Evolutionary conservation across 2,113 vertebrate genomes (phyloP), one percentile per base, ranked within the genome.

Genomic region (Anolis carolinensis): DNA sequence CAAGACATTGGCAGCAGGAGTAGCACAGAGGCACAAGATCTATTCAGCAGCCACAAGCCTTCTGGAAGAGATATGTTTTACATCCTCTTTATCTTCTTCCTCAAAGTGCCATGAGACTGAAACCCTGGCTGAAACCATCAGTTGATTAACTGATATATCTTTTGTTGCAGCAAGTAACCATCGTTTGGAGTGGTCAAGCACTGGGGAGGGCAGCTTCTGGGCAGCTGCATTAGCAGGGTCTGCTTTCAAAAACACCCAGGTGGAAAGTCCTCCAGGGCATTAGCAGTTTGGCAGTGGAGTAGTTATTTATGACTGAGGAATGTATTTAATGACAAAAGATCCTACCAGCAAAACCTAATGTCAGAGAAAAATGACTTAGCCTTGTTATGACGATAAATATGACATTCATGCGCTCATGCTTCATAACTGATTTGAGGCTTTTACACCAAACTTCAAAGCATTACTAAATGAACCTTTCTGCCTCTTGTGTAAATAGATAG

Each of bases 401-500:
- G 85, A 90, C 94, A 93, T 91, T 94, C 94, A 91, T 90, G 87
- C 74, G 86, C 87, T 90, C 86, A 36, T 86, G 86, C 94, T 89
- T 87, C 87, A 91, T 86, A 92, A 93, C 79, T 44, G 94, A 92
- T 91, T 88, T 86, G 50, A 90, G 80, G 94, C 90, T 94, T 94
- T 95, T 93, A 82, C 2, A 1, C 89, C 87, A 86, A 92, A 93
- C n/a, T 85, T 89, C 39, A 80, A 95, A 92, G 90, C 81, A 52
- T 92, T 91, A 75, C 93, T 95, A 93, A 96, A 95, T 0, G 93
- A 95, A 92, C 92, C 84, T 95, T 95, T 95, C 94, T 95, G 90
- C 93, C 91, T 95, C 93, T 93, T 95, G 89, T 95, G 95, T 95
- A 96, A 97, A 96, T 95, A 95, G 95, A 91, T 93, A 95, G 96